These are phyloP conservation scores for Sesamia nonagrioides DNA, from an alignment of 1,140 invertebrate genomes.

Conservation along the genomic window DNA sequence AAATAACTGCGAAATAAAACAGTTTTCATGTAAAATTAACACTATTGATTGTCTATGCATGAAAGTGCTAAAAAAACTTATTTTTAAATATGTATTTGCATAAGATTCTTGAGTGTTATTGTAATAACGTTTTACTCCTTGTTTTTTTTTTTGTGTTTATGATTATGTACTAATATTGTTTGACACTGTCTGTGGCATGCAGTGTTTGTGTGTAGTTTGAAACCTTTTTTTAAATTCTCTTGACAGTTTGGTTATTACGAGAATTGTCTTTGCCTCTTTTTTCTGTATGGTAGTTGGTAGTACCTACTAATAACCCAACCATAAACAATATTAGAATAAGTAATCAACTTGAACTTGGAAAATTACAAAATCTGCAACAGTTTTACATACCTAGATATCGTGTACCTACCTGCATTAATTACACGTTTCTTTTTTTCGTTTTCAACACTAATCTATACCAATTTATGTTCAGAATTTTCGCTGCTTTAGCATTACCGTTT, in stretches of 20 bases:
- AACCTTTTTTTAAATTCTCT: conserved; percentile 10
- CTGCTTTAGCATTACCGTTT: conserved; percentile 36
- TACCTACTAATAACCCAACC: conserved; percentile 3
- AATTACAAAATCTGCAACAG: no score
- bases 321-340: conserved; percentile 28
- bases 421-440: conserved; percentile 47
- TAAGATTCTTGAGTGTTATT: conserved; percentile 42
- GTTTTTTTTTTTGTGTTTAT: conserved; percentile 35
- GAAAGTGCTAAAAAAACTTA: conserved; percentile 64
- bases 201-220: conserved; percentile 44
- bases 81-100: conserved; percentile 42
- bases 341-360: conserved; percentile 15
- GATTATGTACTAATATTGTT: conserved; percentile 46
- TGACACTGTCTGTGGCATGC: conserved; percentile 47
- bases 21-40: conserved; percentile 62
- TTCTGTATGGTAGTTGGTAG: background rate
- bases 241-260: conserved; percentile 11
- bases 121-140: conserved; percentile 31
- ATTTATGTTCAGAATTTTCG: conserved; percentile 33
- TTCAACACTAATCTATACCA: conserved; percentile 21
- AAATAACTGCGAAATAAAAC: conserved; percentile 47
- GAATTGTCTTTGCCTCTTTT: conserved; percentile 9
- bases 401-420: no score
- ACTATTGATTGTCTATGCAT: conserved; percentile 64
- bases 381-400: no score